Base-by-base conservation (phyloP, 2,888 invertebrate genomes). In the Lasioglossum malachurum region DNA sequence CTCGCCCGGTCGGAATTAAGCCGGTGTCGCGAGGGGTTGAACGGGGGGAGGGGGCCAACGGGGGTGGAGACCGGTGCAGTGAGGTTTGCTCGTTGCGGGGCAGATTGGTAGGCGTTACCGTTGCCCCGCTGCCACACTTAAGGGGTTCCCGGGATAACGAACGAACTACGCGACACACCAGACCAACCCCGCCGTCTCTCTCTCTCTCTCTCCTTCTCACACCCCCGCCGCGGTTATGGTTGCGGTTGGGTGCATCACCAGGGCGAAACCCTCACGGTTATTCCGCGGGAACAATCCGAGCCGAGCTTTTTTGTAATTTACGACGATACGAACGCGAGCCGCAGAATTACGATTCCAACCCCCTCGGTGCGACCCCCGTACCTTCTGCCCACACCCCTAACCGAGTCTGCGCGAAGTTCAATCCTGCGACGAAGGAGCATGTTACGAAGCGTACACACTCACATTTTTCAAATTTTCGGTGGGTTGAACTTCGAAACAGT, bases 61-160 rank as follows among this genome's bases (percentile, higher is more conserved):
- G 72, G 44, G 41, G 14, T 35, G 41, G 71, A 53, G 44, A 78
- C n/a, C 78, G 73, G 41, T 41, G 41, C 41, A 1, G 57, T 23
- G 31, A 23, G 83, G 87, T 78, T 71, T 81, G 88, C 67, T 71
- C 35, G 80, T 78, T 57, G 67, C 67, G 80, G 79, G 86, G 91
- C 93, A 94, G 95, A 95, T 95, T 95, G 93, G 94, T 95, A 94
- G 95, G 95, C 95, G 95, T 93, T 93, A 91, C 94, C 93, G 46
- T 78, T 67, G 86, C 67, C 80, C 89, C 82, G 87, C 83, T 89
- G 82, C 86, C 83, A 87, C 88, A 91, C 90, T 92, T 88, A 91
- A 90, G 90, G 89, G 84, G 79, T 84, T 82, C 90, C 84, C 86
- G 75, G 83, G 84, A 67, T 88, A 88, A 88, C 88, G 81, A 91